Evolutionary conservation across 2,797 vertebrate species (phyloP).

Genomic region (Okamejei kenojei): DNA sequence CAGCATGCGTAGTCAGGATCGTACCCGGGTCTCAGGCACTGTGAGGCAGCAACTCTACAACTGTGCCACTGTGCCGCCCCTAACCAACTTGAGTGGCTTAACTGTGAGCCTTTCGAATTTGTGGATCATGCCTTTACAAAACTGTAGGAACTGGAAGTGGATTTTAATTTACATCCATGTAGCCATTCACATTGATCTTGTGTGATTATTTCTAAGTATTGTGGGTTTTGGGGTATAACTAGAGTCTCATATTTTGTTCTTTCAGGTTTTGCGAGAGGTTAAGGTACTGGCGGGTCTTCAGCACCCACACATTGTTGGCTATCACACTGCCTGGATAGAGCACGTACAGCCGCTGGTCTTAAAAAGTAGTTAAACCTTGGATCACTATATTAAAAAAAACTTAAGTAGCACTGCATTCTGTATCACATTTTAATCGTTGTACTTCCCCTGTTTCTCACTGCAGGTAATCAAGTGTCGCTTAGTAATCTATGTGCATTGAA

Average conservation of each 20-base stretch:
- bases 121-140: neutral
- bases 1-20: too few relatives aligned
- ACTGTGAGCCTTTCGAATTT: too few relatives aligned
- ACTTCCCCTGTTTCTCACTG: neutral
- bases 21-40: too few relatives aligned
- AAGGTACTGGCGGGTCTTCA: constrained; percentile 90
- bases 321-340: constrained; percentile 97
- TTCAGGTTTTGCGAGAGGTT: constrained; percentile 86
- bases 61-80: too few relatives aligned
- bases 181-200: neutral
- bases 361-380: constrained; percentile 45
- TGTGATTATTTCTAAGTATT: neutral
- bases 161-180: neutral
- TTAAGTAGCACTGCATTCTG: neutral
- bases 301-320: constrained; percentile 83
- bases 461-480: constrained; percentile 36
- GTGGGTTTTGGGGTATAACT: neutral
- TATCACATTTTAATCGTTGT: neutral
- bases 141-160: neutral
- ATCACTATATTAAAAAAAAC: neutral
- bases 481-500: constrained; percentile 63
- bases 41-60: too few relatives aligned
- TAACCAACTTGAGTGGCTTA: too few relatives aligned
- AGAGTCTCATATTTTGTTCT: neutral
- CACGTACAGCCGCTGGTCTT: constrained; percentile 66